Base-by-base conservation (phyloP, 2,888 invertebrate genomes). In the Seladonia tumulorum region DNA sequence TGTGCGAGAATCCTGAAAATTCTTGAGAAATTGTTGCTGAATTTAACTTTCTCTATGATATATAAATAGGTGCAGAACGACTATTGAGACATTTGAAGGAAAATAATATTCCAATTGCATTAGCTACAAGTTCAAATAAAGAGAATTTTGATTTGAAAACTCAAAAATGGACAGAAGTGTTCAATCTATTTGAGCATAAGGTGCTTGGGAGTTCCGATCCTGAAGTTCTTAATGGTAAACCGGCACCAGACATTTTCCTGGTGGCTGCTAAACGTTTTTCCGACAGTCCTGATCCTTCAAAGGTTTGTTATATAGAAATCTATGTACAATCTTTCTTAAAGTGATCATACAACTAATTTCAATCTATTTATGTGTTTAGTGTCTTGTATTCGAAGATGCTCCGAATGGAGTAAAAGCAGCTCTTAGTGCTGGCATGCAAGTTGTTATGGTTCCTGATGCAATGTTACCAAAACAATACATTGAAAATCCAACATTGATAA, bases 301-400 rank as follows among this genome's bases (percentile, higher is more conserved):
- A 86, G 93, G 93, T 93, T 83, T 73, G 90, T 87, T 75, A 14
- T 29, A 49, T 70, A 45, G 42, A 22, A 12, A 18, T 83, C n/a
- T 53, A 53, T 53, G 45, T 79, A 5, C 22, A 18, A 35, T 49
- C 18, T 71, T 77, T 29, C 39, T 63, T 16, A 70, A 10, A 8
- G 70, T 68, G 42, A 49, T 18, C 72, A 29, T 18, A 70, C 29
- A 35, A 66, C 16, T 39, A n/a, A 63, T 47, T 29, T 74, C 7
- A 42, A 81, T 35, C 14, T 42, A 35, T 70, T 75, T 77, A 57
- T 14, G 7, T 5, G 71, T 80, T 83, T 92, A 96, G 96, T 96
- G 96, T 84, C 94, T 97, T 74, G 96, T 97, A n/a, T 96, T 97
- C 92, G 97, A 97, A 93, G 97, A 97, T 94, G 96, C 97, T 2